These are phyloP conservation scores for Belonocnema kinseyi DNA, from an alignment of 1,140 invertebrate genomes.

Conservation along the genomic window DNA sequence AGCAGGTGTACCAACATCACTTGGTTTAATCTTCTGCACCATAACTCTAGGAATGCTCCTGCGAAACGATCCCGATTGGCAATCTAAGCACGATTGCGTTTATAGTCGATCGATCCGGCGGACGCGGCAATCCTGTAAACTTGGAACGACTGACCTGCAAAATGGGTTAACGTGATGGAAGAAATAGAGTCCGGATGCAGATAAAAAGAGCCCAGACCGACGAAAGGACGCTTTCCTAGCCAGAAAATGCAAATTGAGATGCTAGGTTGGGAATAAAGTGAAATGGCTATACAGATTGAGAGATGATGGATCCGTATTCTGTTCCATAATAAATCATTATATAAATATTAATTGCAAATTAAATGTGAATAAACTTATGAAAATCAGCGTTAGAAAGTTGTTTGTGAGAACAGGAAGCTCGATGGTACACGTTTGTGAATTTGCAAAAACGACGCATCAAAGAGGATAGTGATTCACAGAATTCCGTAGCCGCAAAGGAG, in stretches of 20 bases:
- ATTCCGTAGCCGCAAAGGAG: constrained; percentile 1
- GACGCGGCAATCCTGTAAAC: constrained; percentile 7
- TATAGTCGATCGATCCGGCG: constrained; percentile 46
- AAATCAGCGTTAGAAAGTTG: constrained; percentile 46
- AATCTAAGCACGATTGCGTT: constrained; percentile 52
- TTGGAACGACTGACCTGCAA: constrained; percentile 45
- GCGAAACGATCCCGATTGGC: constrained; percentile 48
- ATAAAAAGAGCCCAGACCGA: constrained; percentile 24
- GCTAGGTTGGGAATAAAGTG: not conserved
- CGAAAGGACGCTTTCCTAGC: constrained; percentile 27
- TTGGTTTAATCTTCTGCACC: constrained; percentile 63
- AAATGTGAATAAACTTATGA: not conserved
- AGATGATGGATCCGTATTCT: not conserved
- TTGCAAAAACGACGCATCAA: constrained; percentile 37
- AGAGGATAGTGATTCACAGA: constrained; percentile 39
- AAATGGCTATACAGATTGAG: not conserved
- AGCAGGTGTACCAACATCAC: constrained; percentile 69
- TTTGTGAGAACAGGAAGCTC: constrained; percentile 47
- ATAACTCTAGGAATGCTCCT: constrained; percentile 55
- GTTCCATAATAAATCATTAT: not conserved
- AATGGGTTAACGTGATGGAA: constrained; percentile 31
- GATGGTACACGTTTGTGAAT: not conserved
- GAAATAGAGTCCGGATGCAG: constrained; percentile 20
- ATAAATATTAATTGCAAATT: not conserved
- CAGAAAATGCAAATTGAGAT: constrained; percentile 11